Evolutionary conservation across 2,888 invertebrate species (phyloP), one percentile per base, ranked within the genome.

Genomic region (Polyommatus icarus): DNA sequence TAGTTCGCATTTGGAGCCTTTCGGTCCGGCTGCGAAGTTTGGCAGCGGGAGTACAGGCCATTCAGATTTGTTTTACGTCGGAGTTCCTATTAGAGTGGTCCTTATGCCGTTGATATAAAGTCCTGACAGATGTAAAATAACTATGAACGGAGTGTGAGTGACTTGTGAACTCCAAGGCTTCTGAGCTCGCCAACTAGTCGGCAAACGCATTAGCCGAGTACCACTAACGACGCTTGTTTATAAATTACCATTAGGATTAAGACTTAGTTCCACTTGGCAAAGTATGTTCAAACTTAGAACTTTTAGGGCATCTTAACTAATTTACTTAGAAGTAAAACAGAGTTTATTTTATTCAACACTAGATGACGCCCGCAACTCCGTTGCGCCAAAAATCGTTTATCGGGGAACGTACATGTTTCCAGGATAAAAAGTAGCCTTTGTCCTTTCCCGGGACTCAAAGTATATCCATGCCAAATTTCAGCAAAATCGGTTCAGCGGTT

Each of bases 181-280:
- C 20, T 20, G 59, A 61, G 67, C 29, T 32, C 67, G 29, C 29
- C 29, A 67, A 67, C 67, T 67, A 29, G 67, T 32, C 67, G 29
- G 67, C 32, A 67, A 67, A 67, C 67, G 67, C 67, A 67, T 67
- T 67, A 67, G 67, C 67, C 67, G 67, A 32, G 67, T 67, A 67
- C 67, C 67, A 67, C 67, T 32, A 67, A 67, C 29, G 67, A 67
- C 67, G 67, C 67, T 67, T 32, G 67, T 32, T 67, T 67, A 67
- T 67, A 32, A 67, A 67, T 67, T 67, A 67, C 67, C 67, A 67
- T 67, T 67, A 67, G 67, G 67, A 67, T 67, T 67, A 67, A 67
- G 67, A 67, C 67, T 67, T 67, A 67, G 29, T 67, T 67, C 67
- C 67, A 67, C 29, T 67, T 15, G 15, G 67, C 67, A 29, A 32